A percentile compares a stretch with the other conserved stretches of the same genome.
phyloP scores from a whole-genome alignment of 2,113 vertebrate species.

The Dascyllus trimaculatus region DNA sequence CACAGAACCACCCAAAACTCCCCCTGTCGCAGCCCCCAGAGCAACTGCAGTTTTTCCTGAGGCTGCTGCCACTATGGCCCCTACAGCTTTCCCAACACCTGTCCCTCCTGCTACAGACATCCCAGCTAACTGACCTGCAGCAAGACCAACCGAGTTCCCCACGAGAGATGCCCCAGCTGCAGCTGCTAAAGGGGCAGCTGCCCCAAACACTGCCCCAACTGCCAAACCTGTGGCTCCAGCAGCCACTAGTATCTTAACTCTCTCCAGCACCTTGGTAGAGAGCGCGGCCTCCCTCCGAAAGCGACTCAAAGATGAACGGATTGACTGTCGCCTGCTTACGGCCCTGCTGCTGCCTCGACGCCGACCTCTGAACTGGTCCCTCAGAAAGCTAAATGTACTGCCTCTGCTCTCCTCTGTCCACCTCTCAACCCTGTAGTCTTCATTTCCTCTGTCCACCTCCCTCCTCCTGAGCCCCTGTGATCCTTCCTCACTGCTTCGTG shows the following conservation, averaged over 20 bases:
- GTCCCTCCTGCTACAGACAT: constrained; percentile 70
- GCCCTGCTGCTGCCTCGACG: neutral
- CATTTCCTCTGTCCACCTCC: constrained; percentile 26
- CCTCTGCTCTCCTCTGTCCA: constrained; percentile 56
- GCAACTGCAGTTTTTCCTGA: constrained; percentile 75
- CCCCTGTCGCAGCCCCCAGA: constrained; percentile 77
- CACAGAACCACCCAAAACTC: constrained; percentile 77
- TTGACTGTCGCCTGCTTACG: constrained; percentile 22
- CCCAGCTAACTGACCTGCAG: constrained; percentile 69
- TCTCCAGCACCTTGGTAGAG: constrained; percentile 78
- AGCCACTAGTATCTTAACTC: constrained; percentile 77
- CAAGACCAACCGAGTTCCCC: constrained; percentile 70
- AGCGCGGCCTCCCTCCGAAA: constrained; percentile 72
- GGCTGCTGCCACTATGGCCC: constrained; percentile 74
- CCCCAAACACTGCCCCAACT: constrained; percentile 79
- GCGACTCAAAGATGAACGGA: constrained; percentile 33
- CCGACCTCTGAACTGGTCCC: constrained; percentile 36
- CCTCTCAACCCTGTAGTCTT: constrained; percentile 52
- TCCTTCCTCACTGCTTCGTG: neutral
- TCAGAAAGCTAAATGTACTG: constrained; percentile 37
- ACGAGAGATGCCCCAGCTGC: constrained; percentile 75
- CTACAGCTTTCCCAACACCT: constrained; percentile 73
- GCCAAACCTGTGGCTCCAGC: constrained; percentile 80
- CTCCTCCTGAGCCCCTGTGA: constrained; percentile 24
- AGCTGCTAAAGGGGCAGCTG: constrained; percentile 76